These are phyloP conservation scores for Caenorhabditis angaria DNA, from an alignment of 2,888 invertebrate species.

Conservation along the genomic window DNA sequence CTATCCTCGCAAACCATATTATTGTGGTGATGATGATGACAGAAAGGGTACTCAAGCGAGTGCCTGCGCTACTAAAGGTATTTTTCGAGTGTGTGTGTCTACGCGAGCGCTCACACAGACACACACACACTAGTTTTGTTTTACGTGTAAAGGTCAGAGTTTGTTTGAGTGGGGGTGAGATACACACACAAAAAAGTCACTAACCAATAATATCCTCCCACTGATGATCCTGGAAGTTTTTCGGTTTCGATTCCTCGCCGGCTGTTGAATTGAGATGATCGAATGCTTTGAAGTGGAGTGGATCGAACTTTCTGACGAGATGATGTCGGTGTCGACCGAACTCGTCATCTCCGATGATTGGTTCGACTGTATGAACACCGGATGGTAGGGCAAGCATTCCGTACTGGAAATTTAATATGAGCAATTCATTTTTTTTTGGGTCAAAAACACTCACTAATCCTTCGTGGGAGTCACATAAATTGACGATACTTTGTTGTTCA, in stretches of 20 bases:
- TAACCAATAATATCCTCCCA: conserved; percentile 45
- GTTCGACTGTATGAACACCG: conserved; percentile 68
- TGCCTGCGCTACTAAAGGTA: neutral
- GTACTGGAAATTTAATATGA: conserved; percentile 52
- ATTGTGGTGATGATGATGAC: neutral
- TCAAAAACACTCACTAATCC: conserved; percentile 63
- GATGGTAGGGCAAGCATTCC: conserved; percentile 66
- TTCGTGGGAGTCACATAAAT: conserved; percentile 65
- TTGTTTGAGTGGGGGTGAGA: neutral
- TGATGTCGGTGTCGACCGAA: conserved; percentile 29
- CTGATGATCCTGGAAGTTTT: conserved; percentile 21
- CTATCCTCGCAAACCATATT: neutral
- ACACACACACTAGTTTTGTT: neutral
- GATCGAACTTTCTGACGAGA: conserved; percentile 38
- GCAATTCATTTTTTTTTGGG: too few species aligned
- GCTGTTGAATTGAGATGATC: conserved; percentile 39
- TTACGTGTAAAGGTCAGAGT: conserved; percentile 11
- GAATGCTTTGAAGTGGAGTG: conserved; percentile 42
- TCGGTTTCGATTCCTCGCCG: conserved; percentile 15
- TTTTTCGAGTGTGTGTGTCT: neutral
- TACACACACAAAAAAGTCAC: neutral
- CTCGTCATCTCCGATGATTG: conserved; percentile 29
- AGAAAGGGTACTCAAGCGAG: neutral
- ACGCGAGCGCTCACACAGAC: neutral
- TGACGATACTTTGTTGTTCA: conserved; percentile 62